Evolutionary conservation across 2,797 vertebrate species (phyloP).

Genomic region (Rhynchonycteris naso): DNA sequence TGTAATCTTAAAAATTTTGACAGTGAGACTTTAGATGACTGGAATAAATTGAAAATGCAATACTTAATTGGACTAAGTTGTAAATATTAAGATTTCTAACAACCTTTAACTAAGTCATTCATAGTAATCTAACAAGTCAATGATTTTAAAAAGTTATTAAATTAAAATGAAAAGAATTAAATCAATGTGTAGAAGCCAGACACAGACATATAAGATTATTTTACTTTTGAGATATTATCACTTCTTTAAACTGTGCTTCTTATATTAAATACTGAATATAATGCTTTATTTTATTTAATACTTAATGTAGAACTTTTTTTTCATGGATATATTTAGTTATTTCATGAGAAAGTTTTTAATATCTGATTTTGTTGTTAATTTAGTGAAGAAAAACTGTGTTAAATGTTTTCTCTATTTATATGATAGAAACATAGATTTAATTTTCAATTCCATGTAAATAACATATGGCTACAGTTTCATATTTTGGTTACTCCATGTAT

Average conservation of each 20-base stretch:
- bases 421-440: slow-evolving; percentile 45
- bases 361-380: slow-evolving; percentile 26
- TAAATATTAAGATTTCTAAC: slow-evolving; percentile 8
- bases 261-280: background rate
- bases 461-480: background rate
- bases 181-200: background rate
- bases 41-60: background rate
- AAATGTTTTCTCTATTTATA: background rate
- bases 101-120: background rate
- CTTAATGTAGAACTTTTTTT: background rate
- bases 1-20: background rate
- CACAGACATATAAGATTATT: background rate
- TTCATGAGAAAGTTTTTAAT: background rate
- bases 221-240: slow-evolving; percentile 5
- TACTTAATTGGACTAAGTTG: background rate
- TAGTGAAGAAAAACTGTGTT: background rate
- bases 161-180: slow-evolving; percentile 18
- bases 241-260: background rate
- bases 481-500: slow-evolving; percentile 6
- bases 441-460: slow-evolving; percentile 46
- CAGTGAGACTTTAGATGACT: background rate
- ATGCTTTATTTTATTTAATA: slow-evolving; percentile 26
- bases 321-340: background rate
- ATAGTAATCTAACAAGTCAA: background rate
- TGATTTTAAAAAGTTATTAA: background rate